phyloP scores from a whole-genome alignment of 2,888 invertebrate species.

The Salticus scenicus region DNA sequence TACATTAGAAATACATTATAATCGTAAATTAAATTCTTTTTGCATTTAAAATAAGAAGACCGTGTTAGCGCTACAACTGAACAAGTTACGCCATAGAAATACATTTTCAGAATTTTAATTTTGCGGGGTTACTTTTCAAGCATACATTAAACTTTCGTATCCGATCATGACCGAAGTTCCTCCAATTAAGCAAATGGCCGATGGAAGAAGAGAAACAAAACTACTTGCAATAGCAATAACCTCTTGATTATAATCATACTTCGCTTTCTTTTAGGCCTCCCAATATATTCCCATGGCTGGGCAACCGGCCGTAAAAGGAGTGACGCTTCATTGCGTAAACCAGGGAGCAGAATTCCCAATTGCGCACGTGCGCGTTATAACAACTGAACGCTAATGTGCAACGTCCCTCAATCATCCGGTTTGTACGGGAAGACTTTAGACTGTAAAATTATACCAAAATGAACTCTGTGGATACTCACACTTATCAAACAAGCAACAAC shows the following conservation, averaged over 20 bases:
- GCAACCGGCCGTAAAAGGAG: neutral
- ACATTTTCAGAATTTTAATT: too few species aligned
- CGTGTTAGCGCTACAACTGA: too few species aligned
- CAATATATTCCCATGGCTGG: neutral
- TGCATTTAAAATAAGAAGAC: too few species aligned
- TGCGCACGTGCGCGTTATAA: conserved; percentile 12
- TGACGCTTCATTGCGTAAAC: neutral
- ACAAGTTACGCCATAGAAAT: too few species aligned
- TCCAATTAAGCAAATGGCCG: neutral
- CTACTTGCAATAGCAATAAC: neutral
- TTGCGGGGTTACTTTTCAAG: too few species aligned
- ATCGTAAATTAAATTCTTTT: too few species aligned
- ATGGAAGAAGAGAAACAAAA: neutral
- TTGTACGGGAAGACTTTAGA: neutral
- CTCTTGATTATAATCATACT: conserved; percentile 1
- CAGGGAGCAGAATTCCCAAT: conserved; percentile 15
- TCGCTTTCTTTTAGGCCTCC: neutral
- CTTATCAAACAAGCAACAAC: neutral
- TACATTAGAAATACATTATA: too few species aligned
- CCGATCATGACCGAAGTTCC: conserved; percentile 6
- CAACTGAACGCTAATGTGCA: neutral
- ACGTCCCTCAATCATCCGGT: neutral
- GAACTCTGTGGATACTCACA: neutral
- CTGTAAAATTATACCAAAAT: neutral
- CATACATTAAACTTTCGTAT: neutral